phyloP scores from a whole-genome alignment of 2,888 invertebrate genomes.

The Pristionchus japonicus region DNA sequence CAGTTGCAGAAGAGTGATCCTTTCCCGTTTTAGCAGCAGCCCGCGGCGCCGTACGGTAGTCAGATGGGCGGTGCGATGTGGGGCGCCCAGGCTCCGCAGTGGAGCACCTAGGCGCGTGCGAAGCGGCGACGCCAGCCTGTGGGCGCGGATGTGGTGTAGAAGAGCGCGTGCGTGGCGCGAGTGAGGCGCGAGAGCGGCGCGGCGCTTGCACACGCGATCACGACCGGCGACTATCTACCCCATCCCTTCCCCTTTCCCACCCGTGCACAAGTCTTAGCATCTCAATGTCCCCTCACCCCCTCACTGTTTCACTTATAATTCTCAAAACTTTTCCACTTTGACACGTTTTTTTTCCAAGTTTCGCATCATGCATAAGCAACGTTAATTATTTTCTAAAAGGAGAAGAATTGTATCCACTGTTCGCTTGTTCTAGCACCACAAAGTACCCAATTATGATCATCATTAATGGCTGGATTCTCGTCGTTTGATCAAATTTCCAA shows the following conservation, averaged over 20 bases:
- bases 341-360: too few relatives aligned
- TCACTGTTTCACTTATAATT: background rate
- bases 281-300: background rate
- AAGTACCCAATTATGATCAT: background rate
- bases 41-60: conserved; percentile 41
- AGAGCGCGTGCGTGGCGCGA: conserved; percentile 18
- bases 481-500: background rate
- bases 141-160: background rate
- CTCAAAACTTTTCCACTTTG: background rate
- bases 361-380: conserved; percentile 16
- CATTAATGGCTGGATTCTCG: conserved; percentile 1
- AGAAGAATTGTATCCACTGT: background rate
- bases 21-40: conserved; percentile 43
- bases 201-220: conserved; percentile 2
- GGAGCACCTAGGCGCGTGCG: conserved; percentile 39
- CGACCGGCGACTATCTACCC: conserved; percentile 2
- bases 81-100: conserved; percentile 35
- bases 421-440: background rate
- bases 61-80: conserved; percentile 27
- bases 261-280: background rate
- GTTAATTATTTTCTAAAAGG: background rate
- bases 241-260: background rate
- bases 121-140: background rate
- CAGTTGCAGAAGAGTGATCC: background rate
- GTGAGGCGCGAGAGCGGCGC: conserved; percentile 22